Evolutionary conservation across 2,113 vertebrate species (phyloP).

Genomic region (Gavia stellata): DNA sequence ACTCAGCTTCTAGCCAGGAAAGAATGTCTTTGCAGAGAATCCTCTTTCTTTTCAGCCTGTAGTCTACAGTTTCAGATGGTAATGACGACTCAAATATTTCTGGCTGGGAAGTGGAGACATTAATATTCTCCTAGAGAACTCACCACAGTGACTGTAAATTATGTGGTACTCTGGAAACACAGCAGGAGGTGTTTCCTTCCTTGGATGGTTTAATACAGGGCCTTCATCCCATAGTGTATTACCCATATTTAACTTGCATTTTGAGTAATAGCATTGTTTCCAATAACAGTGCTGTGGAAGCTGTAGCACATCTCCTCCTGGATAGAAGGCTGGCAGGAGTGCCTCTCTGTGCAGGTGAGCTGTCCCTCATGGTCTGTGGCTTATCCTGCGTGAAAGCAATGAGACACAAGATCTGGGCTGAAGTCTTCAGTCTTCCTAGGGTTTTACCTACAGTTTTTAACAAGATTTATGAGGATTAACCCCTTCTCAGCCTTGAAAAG

Average conservation of each 20-base stretch:
- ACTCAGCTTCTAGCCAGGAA: background rate
- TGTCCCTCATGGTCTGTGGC: background rate
- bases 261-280: background rate
- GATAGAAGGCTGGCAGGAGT: background rate
- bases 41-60: background rate
- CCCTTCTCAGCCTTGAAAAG: background rate
- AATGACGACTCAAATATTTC: background rate
- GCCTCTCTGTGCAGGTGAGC: background rate
- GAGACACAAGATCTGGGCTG: background rate
- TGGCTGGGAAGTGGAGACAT: background rate
- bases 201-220: background rate
- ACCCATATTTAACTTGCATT: background rate
- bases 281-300: background rate
- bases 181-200: background rate
- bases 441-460: background rate
- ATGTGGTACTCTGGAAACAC: background rate
- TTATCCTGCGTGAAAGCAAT: background rate
- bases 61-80: background rate
- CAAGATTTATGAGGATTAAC: background rate
- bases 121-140: background rate
- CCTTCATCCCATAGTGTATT: background rate
- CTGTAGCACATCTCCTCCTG: background rate
- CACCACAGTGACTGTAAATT: background rate
- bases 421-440: background rate
- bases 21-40: background rate